Conservation (phyloP, 2,888 invertebrate genomes). For the Kryphioiulus occultus region DNA sequence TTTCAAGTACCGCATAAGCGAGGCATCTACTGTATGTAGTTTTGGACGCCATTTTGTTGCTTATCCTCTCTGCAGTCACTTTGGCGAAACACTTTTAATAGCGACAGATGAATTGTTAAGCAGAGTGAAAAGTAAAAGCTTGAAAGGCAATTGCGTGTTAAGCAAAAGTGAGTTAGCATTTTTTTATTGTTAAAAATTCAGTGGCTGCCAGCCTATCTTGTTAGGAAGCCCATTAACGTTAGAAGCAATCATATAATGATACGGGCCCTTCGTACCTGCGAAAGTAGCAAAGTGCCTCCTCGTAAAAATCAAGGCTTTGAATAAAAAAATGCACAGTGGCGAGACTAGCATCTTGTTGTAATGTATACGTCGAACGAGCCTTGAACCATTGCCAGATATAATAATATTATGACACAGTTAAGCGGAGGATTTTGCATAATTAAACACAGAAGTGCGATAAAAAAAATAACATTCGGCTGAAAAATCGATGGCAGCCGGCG, state of each 20-base stretch:
- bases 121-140: too few species aligned
- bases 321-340: not conserved
- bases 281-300: not conserved
- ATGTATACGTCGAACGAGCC: not conserved
- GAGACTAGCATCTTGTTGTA: not conserved
- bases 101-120: too few species aligned
- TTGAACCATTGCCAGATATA: slow-evolving; percentile 5
- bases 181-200: too few species aligned
- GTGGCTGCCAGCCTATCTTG: not conserved
- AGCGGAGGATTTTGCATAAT: slow-evolving; percentile 5
- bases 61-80: too few species aligned
- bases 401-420: not conserved
- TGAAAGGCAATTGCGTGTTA: too few species aligned
- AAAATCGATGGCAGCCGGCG: not conserved
- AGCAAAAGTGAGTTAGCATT: too few species aligned
- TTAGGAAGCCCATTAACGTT: not conserved
- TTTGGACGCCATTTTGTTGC: too few species aligned
- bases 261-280: not conserved
- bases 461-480: not conserved
- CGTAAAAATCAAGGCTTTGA: not conserved
- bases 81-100: too few species aligned
- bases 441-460: slow-evolving; percentile 5
- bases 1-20: too few species aligned
- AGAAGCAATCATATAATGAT: not conserved
- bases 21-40: too few species aligned